These are phyloP conservation scores for Orthonyx spaldingii DNA, from an alignment of 2,113 vertebrate species.

Conservation along the genomic window DNA sequence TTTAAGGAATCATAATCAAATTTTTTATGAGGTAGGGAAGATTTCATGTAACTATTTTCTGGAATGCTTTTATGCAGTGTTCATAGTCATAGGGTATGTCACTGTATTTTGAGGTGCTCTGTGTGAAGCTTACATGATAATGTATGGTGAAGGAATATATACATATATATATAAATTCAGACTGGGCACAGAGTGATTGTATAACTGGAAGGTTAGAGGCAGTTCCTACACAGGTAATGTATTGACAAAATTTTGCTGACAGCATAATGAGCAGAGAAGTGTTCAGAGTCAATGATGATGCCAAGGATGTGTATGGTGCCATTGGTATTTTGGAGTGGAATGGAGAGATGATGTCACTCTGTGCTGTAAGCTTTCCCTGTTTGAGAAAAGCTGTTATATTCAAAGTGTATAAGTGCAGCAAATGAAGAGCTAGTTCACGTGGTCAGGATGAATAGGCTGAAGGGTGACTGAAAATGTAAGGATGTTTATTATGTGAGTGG, in stretches of 20 bases:
- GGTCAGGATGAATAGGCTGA: neutral
- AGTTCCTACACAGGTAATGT: neutral
- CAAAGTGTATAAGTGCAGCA: neutral
- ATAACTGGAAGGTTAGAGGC: neutral
- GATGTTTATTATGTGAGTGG: neutral
- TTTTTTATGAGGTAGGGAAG: neutral
- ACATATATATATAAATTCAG: neutral
- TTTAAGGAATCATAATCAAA: neutral
- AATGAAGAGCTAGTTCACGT: neutral
- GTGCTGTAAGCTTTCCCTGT: neutral
- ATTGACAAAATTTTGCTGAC: neutral
- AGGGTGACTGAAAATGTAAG: neutral
- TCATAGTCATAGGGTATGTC: neutral
- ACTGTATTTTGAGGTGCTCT: neutral
- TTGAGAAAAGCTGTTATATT: neutral
- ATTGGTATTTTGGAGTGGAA: neutral
- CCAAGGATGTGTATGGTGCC: neutral
- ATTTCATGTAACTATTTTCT: neutral
- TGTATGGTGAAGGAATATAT: neutral
- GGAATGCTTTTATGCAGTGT: neutral
- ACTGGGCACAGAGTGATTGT: neutral
- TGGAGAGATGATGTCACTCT: neutral
- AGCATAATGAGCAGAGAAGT: neutral
- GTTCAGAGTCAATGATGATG: neutral
- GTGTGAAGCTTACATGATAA: neutral